phyloP scores from a whole-genome alignment of 2,113 vertebrate genomes.

The Diphyllodes magnificus region DNA sequence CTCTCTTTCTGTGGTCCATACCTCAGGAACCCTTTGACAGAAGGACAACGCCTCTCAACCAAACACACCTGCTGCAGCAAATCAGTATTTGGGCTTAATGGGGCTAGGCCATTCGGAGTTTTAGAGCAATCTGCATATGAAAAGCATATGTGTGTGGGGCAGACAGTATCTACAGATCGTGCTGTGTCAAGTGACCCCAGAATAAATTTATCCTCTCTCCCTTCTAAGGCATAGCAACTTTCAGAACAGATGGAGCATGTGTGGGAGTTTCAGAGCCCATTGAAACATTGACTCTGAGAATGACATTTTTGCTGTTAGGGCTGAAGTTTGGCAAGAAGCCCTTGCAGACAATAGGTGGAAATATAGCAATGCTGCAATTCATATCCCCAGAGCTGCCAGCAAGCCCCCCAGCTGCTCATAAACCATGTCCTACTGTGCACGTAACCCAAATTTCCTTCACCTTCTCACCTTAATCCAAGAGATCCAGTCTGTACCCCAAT shows the following conservation, averaged over 20 bases:
- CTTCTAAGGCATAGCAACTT: background rate
- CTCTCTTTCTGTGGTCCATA: background rate
- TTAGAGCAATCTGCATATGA: background rate
- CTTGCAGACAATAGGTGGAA: background rate
- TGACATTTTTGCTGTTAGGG: background rate
- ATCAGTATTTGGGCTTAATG: background rate
- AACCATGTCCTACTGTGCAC: background rate
- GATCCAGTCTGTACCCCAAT: background rate
- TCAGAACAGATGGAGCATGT: background rate
- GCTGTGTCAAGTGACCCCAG: background rate
- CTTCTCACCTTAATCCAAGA: background rate
- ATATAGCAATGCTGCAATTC: background rate
- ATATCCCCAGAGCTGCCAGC: background rate
- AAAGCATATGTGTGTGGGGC: background rate
- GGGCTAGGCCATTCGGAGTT: background rate
- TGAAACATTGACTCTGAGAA: background rate
- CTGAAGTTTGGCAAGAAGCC: background rate
- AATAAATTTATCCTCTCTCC: background rate
- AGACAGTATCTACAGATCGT: background rate
- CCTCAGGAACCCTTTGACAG: background rate
- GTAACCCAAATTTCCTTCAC: background rate
- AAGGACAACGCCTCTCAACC: background rate
- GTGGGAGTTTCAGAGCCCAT: background rate
- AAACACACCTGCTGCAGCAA: background rate
- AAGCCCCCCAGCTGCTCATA: background rate